Percentiles rank a stretch among this genome's conserved stretches.
Conservation (phyloP, 2,888 invertebrate genomes). For the Agriotes lineatus region DNA sequence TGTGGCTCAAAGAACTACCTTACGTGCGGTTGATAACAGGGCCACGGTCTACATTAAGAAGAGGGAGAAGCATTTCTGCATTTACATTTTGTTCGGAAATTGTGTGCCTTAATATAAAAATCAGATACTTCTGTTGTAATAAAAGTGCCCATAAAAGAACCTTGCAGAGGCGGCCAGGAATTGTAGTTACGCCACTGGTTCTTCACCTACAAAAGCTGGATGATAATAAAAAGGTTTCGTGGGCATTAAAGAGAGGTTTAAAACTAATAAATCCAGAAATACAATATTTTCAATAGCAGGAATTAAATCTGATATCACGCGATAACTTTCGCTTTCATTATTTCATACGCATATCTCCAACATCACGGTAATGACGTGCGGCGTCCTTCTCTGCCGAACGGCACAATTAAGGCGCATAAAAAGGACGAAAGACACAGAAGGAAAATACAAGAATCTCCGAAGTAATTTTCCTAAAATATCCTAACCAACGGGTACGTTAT, state of each 20-base stretch:
- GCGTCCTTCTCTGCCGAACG: conserved; percentile 13
- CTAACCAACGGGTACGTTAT: conserved; percentile 60
- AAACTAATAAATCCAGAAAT: conserved; percentile 34
- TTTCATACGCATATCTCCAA: conserved; percentile 18
- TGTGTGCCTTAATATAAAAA: no score
- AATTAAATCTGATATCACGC: conserved; percentile 37
- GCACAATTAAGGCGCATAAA: background rate
- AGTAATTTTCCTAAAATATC: conserved; percentile 65
- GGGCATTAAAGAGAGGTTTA: conserved; percentile 22
- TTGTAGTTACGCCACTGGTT: no score
- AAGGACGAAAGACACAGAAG: conserved; percentile 31
- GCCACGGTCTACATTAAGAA: no score
- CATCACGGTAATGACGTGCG: conserved; percentile 13
- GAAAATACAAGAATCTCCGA: conserved; percentile 46
- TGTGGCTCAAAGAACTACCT: no score
- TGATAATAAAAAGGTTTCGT: conserved; percentile 30
- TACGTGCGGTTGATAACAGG: no score
- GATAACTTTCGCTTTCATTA: conserved; percentile 33
- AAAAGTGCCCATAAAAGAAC: no score
- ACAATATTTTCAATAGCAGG: conserved; percentile 28
- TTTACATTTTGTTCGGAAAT: no score
- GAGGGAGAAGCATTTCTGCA: no score
- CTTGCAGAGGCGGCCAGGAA: no score
- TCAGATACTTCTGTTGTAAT: no score
- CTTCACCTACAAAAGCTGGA: conserved; percentile 20